Conservation (phyloP, 2,797 vertebrate genomes). For the Danio choprae region DNA sequence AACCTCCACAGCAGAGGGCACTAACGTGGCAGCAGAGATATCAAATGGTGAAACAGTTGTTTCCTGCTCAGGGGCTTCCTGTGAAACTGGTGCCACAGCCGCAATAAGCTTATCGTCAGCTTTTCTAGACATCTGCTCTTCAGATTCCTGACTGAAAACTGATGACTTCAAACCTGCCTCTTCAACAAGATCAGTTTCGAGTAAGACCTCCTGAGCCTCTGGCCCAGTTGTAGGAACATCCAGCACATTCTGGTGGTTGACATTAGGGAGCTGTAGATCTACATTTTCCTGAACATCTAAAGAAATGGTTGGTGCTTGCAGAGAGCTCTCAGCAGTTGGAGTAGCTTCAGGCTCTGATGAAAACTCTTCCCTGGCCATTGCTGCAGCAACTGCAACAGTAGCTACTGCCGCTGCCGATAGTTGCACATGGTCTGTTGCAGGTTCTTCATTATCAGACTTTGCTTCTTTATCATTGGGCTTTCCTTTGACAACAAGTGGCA, state of each 20-base stretch:
- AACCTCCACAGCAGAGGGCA: conserved; percentile 36
- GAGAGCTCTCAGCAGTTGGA: conserved; percentile 39
- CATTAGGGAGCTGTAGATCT: conserved; percentile 39
- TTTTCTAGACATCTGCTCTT: conserved; percentile 6
- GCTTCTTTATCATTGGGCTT: conserved; percentile 6
- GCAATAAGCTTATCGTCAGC: conserved; percentile 38
- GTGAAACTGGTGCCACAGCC: conserved; percentile 48
- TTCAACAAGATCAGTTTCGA: conserved; percentile 46
- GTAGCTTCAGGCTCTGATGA: conserved; percentile 50
- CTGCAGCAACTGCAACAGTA: conserved; percentile 13
- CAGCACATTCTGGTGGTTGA: conserved; percentile 56
- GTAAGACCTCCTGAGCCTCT: conserved; percentile 32
- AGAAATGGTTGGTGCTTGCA: conserved; percentile 1
- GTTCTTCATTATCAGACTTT: conserved; percentile 8
- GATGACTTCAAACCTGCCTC: conserved; percentile 47
- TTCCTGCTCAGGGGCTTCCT: conserved; percentile 47
- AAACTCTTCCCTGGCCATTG: conserved; percentile 48
- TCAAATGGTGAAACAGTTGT: conserved; percentile 47
- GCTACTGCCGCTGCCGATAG: conserved; percentile 9
- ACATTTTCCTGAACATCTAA: conserved; percentile 35
- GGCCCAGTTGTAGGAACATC: conserved; percentile 51
- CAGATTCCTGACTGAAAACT: conserved; percentile 9
- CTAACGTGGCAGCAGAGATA: neutral
- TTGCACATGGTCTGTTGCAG: conserved; percentile 5
- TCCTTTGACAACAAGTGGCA: conserved; percentile 60